A percentile compares a stretch with the other conserved stretches of the same genome.
Conservation (phyloP, 2,113 vertebrate species). For the Cyphomyrus plagiostoma region DNA sequence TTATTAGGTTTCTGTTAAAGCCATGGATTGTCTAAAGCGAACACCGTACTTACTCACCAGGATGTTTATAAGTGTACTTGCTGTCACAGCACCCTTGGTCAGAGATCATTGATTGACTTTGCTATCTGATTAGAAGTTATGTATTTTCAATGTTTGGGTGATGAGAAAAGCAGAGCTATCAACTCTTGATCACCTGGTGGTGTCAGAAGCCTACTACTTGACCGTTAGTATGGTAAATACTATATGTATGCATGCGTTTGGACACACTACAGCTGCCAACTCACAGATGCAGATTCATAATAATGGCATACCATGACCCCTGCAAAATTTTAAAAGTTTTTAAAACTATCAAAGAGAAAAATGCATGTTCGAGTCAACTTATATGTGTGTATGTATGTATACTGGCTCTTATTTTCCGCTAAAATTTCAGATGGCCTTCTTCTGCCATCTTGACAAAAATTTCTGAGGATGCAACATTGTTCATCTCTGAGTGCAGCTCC, state of each 20-base stretch:
- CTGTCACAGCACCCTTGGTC: background rate
- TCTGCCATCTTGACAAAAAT: too few species aligned
- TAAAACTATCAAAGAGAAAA: background rate
- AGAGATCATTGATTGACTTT: background rate
- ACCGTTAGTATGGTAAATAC: background rate
- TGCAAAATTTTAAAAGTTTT: background rate
- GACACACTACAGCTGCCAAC: background rate
- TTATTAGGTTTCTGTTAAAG: background rate
- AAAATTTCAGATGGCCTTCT: too few species aligned
- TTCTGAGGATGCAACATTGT: background rate
- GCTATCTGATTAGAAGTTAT: background rate
- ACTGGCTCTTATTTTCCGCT: too few species aligned
- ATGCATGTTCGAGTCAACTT: too few species aligned
- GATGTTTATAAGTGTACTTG: background rate
- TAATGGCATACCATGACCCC: background rate
- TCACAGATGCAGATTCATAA: background rate
- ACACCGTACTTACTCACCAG: background rate
- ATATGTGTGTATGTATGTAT: too few species aligned
- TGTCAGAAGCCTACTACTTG: background rate
- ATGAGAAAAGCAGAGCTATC: background rate
- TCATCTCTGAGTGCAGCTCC: background rate
- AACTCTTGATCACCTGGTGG: background rate
- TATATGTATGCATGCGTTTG: background rate
- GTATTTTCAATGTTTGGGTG: background rate
- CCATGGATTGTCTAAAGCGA: background rate